Evolutionary conservation across 2,113 vertebrate genomes (phyloP), one percentile per base, ranked within the genome.

Genomic region (Chaetodon trifascialis): DNA sequence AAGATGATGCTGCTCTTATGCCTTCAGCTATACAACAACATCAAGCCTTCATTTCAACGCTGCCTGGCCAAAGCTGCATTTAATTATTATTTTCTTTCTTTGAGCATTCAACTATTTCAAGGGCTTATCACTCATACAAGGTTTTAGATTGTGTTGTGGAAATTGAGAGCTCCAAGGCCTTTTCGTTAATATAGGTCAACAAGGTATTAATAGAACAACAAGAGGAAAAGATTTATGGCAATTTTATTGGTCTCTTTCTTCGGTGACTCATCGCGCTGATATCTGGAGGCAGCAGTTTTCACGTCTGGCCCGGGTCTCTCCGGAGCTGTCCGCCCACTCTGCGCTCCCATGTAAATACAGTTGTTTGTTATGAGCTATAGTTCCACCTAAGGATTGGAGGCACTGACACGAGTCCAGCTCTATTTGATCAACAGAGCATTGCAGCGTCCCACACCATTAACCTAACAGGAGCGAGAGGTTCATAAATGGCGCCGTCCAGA

Each of bases 351-450:
- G 90, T 91, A 89, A 92, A 92, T 92, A 93, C 60, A 82, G 67
- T 83, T 90, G 86, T 92, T 95, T 93, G 69, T 93, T 80, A 85
- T 56, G 80, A 82, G 83, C 67, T 62, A 4, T 12, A 69, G 68
- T 85, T 86, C 64, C 76, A 80, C 85, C 52, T 62, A 79, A 89
- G 88, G 86, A 88, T 86, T 76, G 75, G 65, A 83, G 81, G 82
- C 85, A 75, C 69, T 85, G 88, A 93, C 92, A 89, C 90, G 76
- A 51, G 81, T 69, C 83, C 74, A 56, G 73, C 55, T 83, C 62
- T 84, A 90, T 94, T 93, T 93, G 91, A 94, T 93, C 88, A 93
- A 64, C 72, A 62, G 80, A 89, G 85, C 54, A 21, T n/a, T 23
- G 42, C 49, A 42, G 8, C 19, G 47, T 88, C 90, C 86, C 69